Percentiles rank a stretch among this genome's conserved stretches.
Conservation (phyloP, 1,140 invertebrate species). For the Diorhabda elongata region DNA sequence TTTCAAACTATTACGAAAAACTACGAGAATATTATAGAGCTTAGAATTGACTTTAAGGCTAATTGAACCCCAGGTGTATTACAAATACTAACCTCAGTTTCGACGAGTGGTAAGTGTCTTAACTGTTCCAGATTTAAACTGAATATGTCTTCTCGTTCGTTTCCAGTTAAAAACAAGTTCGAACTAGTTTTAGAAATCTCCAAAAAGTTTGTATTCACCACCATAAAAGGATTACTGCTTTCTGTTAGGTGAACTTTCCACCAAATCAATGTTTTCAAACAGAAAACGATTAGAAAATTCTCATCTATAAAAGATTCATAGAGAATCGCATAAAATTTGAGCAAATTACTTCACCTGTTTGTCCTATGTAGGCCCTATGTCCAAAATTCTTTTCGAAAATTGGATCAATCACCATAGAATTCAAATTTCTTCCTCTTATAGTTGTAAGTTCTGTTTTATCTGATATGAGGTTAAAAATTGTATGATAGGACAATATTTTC, state of each 20-base stretch:
- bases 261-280: constrained; percentile 1
- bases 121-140: not conserved
- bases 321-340: not conserved
- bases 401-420: constrained; percentile 23
- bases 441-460: constrained; percentile 20
- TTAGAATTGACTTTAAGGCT: not conserved
- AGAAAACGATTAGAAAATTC: not conserved
- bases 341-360: constrained; percentile 12
- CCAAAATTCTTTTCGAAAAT: constrained; percentile 16
- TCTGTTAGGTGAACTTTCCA: not conserved
- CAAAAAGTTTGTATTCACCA: constrained; percentile 5
- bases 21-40: not conserved
- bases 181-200: constrained; percentile 9
- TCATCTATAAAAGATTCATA: not conserved
- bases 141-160: constrained; percentile 5
- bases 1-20: not conserved
- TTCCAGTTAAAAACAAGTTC: constrained; percentile 7
- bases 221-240: not conserved
- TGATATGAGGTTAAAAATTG: constrained; percentile 28
- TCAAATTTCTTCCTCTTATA: constrained; percentile 18
- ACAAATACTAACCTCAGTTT: not conserved
- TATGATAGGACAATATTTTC: constrained; percentile 36
- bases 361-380: constrained; percentile 31
- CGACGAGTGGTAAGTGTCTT: not conserved
- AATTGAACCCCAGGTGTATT: not conserved